A percentile compares a stretch with the other conserved stretches of the same genome.
phyloP scores from a whole-genome alignment of 1,140 invertebrate species.

The Drosophila micromelanica region DNA sequence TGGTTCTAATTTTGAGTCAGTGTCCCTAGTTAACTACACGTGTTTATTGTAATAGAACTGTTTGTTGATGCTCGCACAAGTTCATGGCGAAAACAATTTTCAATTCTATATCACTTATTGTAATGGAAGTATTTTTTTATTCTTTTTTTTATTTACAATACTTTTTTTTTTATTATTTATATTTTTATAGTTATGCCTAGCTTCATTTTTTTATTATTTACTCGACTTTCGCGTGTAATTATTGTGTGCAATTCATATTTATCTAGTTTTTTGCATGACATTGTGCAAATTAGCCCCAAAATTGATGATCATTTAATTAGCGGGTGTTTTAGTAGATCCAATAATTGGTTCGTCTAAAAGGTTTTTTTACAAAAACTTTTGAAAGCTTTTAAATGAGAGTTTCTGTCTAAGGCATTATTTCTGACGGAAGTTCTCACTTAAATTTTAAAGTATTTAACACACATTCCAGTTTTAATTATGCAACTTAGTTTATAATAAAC shows the following conservation, averaged over 20 bases:
- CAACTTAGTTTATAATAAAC: slow-evolving; percentile 14
- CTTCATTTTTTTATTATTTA: slow-evolving; percentile 10
- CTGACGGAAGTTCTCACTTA: slow-evolving; percentile 4
- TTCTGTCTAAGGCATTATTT: not conserved
- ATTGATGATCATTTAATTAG: slow-evolving; percentile 34
- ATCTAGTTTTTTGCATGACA: slow-evolving; percentile 21
- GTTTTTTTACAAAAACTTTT: slow-evolving; percentile 20
- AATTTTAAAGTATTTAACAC: slow-evolving; percentile 2
- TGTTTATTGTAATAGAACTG: slow-evolving; percentile 47
- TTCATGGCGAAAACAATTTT: slow-evolving; percentile 75
- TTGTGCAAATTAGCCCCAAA: slow-evolving; percentile 24
- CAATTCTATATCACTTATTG: slow-evolving; percentile 41
- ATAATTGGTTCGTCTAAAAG: slow-evolving; percentile 36
- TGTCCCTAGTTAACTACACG: slow-evolving; percentile 38
- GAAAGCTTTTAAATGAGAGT: not conserved
- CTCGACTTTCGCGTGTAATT: slow-evolving; percentile 37
- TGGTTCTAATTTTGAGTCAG: slow-evolving; percentile 11
- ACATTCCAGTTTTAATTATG: slow-evolving; percentile 23
- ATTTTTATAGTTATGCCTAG: slow-evolving; percentile 20
- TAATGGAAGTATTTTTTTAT: slow-evolving; percentile 34
- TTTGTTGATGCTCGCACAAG: slow-evolving; percentile 52
- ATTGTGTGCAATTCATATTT: slow-evolving; percentile 25
- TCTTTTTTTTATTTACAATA: not conserved
- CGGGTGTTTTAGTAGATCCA: slow-evolving; percentile 16
- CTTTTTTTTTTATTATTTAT: slow-evolving; percentile 12